Base-by-base conservation (phyloP, 2,888 invertebrate species). In the Eledona agricola region DNA sequence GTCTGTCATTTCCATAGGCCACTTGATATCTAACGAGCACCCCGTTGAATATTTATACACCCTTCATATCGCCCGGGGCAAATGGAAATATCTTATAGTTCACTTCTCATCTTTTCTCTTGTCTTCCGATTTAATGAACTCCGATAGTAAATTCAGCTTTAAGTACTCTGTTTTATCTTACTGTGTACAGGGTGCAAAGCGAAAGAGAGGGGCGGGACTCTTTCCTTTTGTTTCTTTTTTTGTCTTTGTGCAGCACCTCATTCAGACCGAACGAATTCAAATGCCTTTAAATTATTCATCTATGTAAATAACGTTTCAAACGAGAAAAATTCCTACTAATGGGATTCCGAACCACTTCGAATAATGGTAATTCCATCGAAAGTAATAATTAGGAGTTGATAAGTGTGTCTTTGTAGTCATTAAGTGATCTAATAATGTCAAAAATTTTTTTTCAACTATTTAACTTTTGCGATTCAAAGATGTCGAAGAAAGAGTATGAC, bases 11-110 rank as follows among this genome's bases (percentile, higher is more conserved):
- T 69, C 67, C 68, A 71, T 64, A 65, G 68, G 62, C 65, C 65
- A 69, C 67, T 70, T 67, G 69, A 68, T 68, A 66, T 68, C 66
- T 70, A 70, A 71, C 68, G 66, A 67, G 67, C 66, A 55, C 62
- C 61, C 59, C 64, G 64, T 66, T 71, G 71, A 69, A 71, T 71
- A 71, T 71, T 70, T 71, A 71, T 70, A 66, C 58, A 62, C 63
- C 65, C 69, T 70, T 67, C 65, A 69, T 65, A 66, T 66, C 65
- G 62, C 60, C 57, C 64, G 65, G 55, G 63, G 64, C 66, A 62
- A 61, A 69, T 66, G 66, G 67, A 68, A 70, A 69, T 69, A 59
- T 61, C 65, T 64, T 62, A 62, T 51, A 60, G 57, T 60, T 62
- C 58, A 56, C 64, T 58, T 60, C 56, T 57, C 54, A 57, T 60